Evolutionary conservation across 2,113 vertebrate genomes (phyloP), one percentile per base, ranked within the genome.

Genomic region (Tragelaphus strepsiceros): DNA sequence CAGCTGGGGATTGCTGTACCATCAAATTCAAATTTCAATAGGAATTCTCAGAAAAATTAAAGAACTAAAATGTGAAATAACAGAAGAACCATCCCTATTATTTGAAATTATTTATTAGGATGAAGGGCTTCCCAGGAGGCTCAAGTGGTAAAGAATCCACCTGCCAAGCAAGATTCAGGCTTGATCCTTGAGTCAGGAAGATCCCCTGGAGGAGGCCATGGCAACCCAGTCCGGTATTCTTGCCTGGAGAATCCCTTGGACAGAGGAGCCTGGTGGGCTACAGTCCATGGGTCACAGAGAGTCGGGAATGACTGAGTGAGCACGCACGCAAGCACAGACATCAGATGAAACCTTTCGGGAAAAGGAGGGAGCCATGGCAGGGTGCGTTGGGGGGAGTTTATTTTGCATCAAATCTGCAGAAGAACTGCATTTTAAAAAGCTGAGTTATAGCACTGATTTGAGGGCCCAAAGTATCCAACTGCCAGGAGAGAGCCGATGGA

Each of bases 381-480:
- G 19, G 3, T 2, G 28, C 17, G 17, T 2, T 10, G 22, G n/a
- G 56, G 51, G 53, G 1, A 85, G 64, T 83, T 97, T 94, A 64
- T 91, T 78, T 90, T 56, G 39, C 35, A 35, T 53, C n/a, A 53
- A 51, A 61, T 93, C 74, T 92, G 71, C 17, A 14, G 53, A 94
- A 97, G 85, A 95, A 77, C 3, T 30, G 16, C 30, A 43, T 92
- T 90, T 91, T 86, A 5, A 9, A 90, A 86, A 7, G 89, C 62
- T 98, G 96, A 96, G 91, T 93, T 71, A 96, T 46, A 28, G 59
- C 83, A 86, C 87, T 91, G 90, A 80, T 97, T 90, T 97, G 82
- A 97, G 67, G 43, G 22, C 59, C 90, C 46, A 56, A 67, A 89
- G 59, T 67, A 93, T 88, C n/a, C 84, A 94, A 59, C 62, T 28